Percentiles rank a stretch among this genome's conserved stretches.
Conservation (phyloP, 1,140 invertebrate species). For the Aphelenchoides avenae region DNA sequence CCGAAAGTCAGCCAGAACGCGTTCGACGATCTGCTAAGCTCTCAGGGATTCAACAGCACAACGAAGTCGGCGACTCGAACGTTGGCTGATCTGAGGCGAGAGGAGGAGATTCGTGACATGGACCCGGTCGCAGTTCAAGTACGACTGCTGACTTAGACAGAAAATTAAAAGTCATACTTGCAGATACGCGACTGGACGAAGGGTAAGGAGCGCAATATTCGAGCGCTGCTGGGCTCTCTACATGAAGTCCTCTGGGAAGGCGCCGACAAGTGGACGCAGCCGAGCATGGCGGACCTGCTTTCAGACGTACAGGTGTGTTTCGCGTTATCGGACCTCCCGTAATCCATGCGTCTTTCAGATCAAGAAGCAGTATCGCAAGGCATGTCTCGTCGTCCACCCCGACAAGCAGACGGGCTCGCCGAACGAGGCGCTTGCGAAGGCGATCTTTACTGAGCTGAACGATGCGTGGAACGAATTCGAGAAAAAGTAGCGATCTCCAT, state of each 20-base stretch:
- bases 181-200: constrained; percentile 77
- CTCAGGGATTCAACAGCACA: constrained; percentile 44
- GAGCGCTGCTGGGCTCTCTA: constrained; percentile 85
- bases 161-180: constrained; percentile 1
- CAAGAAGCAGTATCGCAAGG: constrained; percentile 89
- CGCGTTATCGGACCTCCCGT: constrained; percentile 69
- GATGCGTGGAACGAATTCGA: constrained; percentile 98
- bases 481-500: no score
- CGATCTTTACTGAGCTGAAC: constrained; percentile 95
- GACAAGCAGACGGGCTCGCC: constrained; percentile 71
- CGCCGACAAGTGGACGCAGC: constrained; percentile 77
- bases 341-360: constrained; percentile 35
- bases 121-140: constrained; percentile 33
- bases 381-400: constrained; percentile 74
- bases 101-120: constrained; percentile 37
- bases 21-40: constrained; percentile 49
- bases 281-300: constrained; percentile 89
- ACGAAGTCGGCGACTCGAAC: constrained; percentile 36
- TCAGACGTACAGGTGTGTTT: constrained; percentile 64
- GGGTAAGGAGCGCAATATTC: constrained; percentile 91
- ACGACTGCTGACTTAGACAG: constrained; percentile 1
- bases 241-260: constrained; percentile 90
- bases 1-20: constrained; percentile 17
- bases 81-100: constrained; percentile 43
- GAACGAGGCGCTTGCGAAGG: constrained; percentile 73